These are phyloP conservation scores for Hemiscyllium ocellatum DNA, from an alignment of 2,113 vertebrate species.

Conservation along the genomic window DNA sequence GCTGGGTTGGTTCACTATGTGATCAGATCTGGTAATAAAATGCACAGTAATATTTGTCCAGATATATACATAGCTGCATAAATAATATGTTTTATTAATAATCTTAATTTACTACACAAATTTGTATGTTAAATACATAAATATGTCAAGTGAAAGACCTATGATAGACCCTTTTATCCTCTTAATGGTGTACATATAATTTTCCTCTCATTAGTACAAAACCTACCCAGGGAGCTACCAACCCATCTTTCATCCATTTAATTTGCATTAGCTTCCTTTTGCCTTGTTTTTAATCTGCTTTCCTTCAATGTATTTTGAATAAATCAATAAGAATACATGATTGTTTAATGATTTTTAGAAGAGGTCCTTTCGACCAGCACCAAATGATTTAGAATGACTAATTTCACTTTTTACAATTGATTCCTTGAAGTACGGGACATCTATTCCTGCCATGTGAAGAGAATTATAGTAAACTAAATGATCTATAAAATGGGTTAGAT, in stretches of 20 bases:
- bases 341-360: conserved; percentile 99
- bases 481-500: conserved; percentile 33
- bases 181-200: conserved; percentile 95
- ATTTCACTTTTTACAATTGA: conserved; percentile 98
- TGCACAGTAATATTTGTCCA: neutral
- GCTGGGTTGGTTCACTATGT: neutral
- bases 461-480: conserved; percentile 38
- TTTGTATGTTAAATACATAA: conserved; percentile 95
- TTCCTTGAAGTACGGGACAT: conserved; percentile 54
- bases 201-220: conserved; percentile 95
- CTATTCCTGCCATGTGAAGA: conserved; percentile 59
- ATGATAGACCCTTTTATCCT: conserved; percentile 97
- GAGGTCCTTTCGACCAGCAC: conserved; percentile 89
- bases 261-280: conserved; percentile 97
- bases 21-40: conserved; percentile 12
- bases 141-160: conserved; percentile 88
- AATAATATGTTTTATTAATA: conserved; percentile 74
- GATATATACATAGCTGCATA: conserved; percentile 56
- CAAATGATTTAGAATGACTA: conserved; percentile 98
- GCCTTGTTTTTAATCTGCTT: conserved; percentile 95
- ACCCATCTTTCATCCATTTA: conserved; percentile 89
- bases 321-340: conserved; percentile 99
- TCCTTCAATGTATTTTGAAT: conserved; percentile 98
- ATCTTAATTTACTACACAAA: conserved; percentile 85
- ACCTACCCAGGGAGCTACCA: conserved; percentile 75